Evolutionary conservation across 2,113 vertebrate species (phyloP).

Genomic region (Chloropsis hardwickii): DNA sequence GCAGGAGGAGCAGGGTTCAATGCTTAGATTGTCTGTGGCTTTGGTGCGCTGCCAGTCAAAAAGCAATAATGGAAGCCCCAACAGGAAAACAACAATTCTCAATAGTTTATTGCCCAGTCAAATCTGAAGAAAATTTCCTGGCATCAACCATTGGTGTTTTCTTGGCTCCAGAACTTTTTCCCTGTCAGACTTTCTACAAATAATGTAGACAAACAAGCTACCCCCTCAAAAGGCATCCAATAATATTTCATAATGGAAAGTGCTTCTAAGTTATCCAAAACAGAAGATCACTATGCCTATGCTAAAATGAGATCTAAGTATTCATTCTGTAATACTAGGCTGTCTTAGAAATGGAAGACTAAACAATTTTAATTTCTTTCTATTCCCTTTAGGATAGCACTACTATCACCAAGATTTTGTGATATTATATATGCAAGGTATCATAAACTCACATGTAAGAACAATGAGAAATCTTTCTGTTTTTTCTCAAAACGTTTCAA

Average conservation of each 20-base stretch:
- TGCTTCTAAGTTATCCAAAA: not conserved
- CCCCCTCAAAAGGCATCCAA: not conserved
- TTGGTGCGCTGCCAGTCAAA: conserved; percentile 39
- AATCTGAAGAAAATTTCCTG: conserved; percentile 37
- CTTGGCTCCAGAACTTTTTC: not conserved
- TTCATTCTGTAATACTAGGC: not conserved
- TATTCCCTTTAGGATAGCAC: not conserved
- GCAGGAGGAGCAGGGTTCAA: not conserved
- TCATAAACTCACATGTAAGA: rapidly evolving
- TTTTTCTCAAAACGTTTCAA: not conserved
- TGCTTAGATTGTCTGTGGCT: not conserved
- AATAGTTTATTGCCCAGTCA: not conserved
- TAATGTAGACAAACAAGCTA: not conserved
- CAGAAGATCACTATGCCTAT: not conserved
- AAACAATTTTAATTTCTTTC: not conserved
- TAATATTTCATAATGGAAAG: not conserved
- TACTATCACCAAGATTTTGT: not conserved
- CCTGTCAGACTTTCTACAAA: not conserved
- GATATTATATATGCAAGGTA: not conserved
- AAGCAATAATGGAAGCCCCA: conserved; percentile 21
- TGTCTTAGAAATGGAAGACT: not conserved
- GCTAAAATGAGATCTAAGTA: not conserved
- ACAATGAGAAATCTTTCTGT: not conserved
- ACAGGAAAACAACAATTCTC: conserved; percentile 40
- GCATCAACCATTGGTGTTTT: not conserved